A percentile compares a stretch with the other conserved stretches of the same genome.
Conservation (phyloP, 35 echinoderm and acorn worm species). For the Hemicentrotus pulcherrimus region DNA sequence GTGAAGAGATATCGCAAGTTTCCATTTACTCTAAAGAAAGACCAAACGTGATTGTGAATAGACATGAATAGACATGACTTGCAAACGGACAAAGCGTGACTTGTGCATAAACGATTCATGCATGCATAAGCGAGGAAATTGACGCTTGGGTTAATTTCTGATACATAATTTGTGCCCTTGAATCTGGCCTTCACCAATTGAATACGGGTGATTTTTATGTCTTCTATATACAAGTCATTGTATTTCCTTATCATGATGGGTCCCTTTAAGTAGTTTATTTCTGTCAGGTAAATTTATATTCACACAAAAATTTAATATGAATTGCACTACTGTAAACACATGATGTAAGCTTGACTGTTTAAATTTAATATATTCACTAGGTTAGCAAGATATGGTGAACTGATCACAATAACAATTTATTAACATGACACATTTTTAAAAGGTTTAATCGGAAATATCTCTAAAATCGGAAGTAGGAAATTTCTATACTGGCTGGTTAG, state of each 20-base stretch:
- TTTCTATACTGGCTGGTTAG: background rate
- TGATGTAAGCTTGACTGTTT: background rate
- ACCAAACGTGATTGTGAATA: no score
- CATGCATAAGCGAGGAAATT: background rate
- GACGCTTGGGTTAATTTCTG: background rate
- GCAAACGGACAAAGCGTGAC: no score
- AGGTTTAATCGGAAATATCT: background rate
- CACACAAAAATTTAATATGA: background rate
- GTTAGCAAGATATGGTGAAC: background rate
- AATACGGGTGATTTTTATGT: background rate
- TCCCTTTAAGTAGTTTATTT: background rate
- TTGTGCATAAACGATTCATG: background rate
- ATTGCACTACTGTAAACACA: background rate
- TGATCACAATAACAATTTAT: background rate
- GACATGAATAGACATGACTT: no score
- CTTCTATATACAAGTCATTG: no score
- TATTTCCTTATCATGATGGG: background rate
- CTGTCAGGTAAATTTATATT: background rate
- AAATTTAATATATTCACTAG: background rate
- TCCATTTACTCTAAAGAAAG: no score
- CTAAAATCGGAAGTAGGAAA: background rate
- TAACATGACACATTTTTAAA: background rate
- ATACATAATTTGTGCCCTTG: no score
- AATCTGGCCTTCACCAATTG: background rate
- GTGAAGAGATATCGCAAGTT: no score